A percentile compares a stretch with the other conserved stretches of the same genome.
These are phyloP conservation scores for Anthoscopus minutus DNA, from an alignment of 2,113 vertebrate species.

Conservation along the genomic window DNA sequence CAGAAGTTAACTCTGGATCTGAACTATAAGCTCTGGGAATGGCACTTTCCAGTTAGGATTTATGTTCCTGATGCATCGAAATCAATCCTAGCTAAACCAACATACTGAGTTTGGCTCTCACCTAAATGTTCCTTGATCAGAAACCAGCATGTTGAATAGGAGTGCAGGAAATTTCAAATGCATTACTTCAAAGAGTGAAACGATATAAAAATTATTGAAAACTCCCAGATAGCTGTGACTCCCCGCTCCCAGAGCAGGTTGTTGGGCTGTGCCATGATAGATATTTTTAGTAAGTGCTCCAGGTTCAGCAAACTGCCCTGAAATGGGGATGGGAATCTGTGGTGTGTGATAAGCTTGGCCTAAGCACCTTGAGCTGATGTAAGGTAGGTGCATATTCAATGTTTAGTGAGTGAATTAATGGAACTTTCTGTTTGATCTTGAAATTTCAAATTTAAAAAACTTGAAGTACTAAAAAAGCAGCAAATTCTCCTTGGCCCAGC, in stretches of 20 bases:
- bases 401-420: background rate
- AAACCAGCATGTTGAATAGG: accelerated
- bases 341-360: background rate
- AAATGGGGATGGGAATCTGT: background rate
- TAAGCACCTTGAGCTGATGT: accelerated
- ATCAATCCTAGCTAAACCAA: background rate
- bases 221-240: background rate
- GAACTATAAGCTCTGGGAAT: background rate
- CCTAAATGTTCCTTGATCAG: background rate
- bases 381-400: background rate
- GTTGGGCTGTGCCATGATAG: background rate
- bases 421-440: background rate
- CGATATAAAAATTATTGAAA: background rate
- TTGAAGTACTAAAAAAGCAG: background rate
- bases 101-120: background rate
- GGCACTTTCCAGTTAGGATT: background rate
- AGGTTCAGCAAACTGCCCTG: background rate
- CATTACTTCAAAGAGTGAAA: background rate
- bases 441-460: background rate
- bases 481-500: background rate
- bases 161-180: background rate
- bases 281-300: background rate
- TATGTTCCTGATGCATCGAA: background rate
- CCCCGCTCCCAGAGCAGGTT: background rate
- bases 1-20: background rate